Evolutionary conservation across 2,113 vertebrate species (phyloP).

Genomic region (Pimephales promelas): DNA sequence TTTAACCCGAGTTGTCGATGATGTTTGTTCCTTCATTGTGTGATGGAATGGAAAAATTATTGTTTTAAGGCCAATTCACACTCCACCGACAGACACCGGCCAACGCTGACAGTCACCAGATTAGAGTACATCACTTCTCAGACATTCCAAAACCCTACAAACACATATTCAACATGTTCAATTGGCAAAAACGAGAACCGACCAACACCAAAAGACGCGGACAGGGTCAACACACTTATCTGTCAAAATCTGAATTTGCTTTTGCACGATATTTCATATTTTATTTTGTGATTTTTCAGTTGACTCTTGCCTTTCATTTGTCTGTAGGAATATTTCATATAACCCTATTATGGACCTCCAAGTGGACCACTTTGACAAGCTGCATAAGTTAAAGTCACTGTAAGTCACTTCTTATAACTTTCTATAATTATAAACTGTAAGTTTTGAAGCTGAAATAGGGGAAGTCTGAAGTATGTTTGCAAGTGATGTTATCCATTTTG

Average conservation of each 20-base stretch:
- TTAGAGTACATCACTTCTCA: no score
- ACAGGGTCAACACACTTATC: no score
- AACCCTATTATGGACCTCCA: conserved; percentile 90
- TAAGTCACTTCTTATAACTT: conserved; percentile 75
- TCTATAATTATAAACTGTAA: not conserved
- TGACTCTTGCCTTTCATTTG: conserved; percentile 25
- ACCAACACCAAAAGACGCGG: no score
- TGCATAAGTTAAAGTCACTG: conserved; percentile 91
- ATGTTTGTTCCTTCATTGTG: no score
- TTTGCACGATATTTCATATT: not conserved
- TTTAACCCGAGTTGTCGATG: not conserved
- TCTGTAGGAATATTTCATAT: conserved; percentile 89
- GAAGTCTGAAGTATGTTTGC: not conserved
- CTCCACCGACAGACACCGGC: no score
- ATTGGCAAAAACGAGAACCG: no score
- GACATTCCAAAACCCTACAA: no score
- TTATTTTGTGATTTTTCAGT: not conserved
- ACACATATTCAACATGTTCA: no score
- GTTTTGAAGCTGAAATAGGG: not conserved
- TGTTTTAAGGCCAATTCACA: not conserved
- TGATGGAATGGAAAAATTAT: not conserved
- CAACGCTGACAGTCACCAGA: no score
- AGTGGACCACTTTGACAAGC: conserved; percentile 87
- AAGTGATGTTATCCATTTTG: not conserved
- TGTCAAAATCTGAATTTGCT: no score